Conservation (phyloP, 2,113 vertebrate species). For the Stomatorhinus ivindoensis region DNA sequence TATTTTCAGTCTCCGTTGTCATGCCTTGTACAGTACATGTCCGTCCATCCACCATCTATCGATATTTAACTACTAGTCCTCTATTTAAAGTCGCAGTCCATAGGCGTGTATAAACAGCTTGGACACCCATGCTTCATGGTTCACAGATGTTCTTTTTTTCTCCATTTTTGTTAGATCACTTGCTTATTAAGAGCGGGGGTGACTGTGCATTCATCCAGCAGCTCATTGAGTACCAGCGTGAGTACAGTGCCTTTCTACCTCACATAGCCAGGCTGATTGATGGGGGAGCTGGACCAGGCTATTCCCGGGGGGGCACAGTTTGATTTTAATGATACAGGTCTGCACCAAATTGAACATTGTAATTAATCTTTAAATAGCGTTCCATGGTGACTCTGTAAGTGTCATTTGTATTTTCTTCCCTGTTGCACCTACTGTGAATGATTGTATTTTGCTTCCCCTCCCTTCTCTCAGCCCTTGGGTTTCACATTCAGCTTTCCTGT, state of each 20-base stretch:
- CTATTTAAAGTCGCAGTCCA: not conserved
- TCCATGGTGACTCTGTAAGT: not conserved
- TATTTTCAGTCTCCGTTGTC: not conserved
- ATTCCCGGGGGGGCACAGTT: not conserved
- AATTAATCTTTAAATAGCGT: not conserved
- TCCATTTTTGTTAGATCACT: constrained; percentile 87
- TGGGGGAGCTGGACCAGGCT: not conserved
- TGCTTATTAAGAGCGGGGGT: constrained; percentile 89
- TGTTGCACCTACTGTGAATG: not conserved
- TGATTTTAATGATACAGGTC: constrained; percentile 6
- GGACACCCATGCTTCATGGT: not conserved
- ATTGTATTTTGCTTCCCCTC: not conserved
- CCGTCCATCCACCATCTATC: not conserved
- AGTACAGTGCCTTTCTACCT: constrained; percentile 73
- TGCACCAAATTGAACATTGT: not conserved
- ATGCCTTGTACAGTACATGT: not conserved
- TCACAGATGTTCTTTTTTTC: not conserved
- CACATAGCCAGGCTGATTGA: constrained; percentile 26
- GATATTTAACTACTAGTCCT: not conserved
- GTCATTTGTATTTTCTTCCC: not conserved
- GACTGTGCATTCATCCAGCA: constrained; percentile 90
- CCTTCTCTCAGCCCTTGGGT: not conserved
- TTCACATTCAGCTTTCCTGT: not conserved
- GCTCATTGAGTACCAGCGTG: constrained; percentile 91
- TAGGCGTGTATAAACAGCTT: not conserved